Percentiles rank a stretch among this genome's conserved stretches.
These are phyloP conservation scores for Xyrichtys novacula DNA, from an alignment of 2,797 vertebrate species.

Conservation along the genomic window DNA sequence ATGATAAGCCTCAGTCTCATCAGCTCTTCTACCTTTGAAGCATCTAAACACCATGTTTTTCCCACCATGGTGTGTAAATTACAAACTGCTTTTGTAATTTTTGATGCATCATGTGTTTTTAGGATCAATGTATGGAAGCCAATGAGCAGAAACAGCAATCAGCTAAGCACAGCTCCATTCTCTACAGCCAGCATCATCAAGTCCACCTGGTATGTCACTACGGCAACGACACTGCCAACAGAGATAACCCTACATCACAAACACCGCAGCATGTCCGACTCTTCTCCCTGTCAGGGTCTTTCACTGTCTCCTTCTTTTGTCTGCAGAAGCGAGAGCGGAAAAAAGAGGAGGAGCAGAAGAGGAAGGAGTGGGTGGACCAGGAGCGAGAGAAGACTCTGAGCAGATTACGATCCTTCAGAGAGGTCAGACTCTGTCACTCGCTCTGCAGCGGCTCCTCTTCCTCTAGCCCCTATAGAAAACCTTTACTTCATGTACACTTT, in stretches of 20 bases:
- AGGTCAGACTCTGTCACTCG: conserved; percentile 79
- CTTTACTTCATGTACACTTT: too few species aligned
- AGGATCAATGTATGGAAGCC: conserved; percentile 93
- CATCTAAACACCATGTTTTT: not conserved
- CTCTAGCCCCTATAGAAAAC: not conserved
- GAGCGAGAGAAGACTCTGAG: conserved; percentile 94
- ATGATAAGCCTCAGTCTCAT: not conserved
- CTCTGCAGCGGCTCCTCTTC: not conserved
- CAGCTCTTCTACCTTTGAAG: conserved; percentile 1
- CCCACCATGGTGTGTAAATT: not conserved
- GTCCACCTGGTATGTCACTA: conserved; percentile 89
- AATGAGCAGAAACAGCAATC: conserved; percentile 84
- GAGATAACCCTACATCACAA: conserved; percentile 17
- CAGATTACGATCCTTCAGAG: conserved; percentile 92
- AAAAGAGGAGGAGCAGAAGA: conserved; percentile 91
- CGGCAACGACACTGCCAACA: conserved; percentile 43
- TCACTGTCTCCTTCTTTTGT: conserved; percentile 66
- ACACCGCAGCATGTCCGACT: not conserved
- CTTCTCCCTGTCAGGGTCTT: not conserved
- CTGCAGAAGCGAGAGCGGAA: conserved; percentile 91
- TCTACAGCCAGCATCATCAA: conserved; percentile 89
- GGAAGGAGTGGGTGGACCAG: conserved; percentile 91
- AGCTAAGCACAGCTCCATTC: conserved; percentile 78
- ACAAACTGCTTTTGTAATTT: not conserved
- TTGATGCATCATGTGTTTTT: conserved; percentile 18